phyloP scores from a whole-genome alignment of 2,797 vertebrate genomes.

The Chelidonichthys spinosus region DNA sequence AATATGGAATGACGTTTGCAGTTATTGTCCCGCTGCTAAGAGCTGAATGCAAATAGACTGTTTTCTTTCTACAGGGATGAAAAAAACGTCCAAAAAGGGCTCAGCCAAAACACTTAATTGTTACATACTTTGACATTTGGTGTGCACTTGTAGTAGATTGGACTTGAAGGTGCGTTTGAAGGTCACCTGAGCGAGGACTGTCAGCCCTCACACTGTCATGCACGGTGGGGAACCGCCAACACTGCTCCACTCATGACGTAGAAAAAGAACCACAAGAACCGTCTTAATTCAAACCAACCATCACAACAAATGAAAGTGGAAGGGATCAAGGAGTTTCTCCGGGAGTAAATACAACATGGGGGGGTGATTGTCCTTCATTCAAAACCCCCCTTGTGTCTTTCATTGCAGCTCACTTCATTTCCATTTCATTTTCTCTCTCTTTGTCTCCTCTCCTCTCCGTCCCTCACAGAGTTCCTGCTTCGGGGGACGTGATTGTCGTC shows the following conservation, averaged over 20 bases:
- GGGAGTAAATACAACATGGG: conserved; percentile 58
- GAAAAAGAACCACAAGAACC: conserved; percentile 72
- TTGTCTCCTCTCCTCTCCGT: conserved; percentile 62
- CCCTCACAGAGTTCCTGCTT: conserved; percentile 61
- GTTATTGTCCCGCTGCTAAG: conserved; percentile 53
- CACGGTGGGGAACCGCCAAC: conserved; percentile 66
- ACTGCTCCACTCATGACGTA: conserved; percentile 63
- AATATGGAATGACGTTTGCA: conserved; percentile 69
- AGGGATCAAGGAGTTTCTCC: conserved; percentile 68
- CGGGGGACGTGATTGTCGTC: conserved; percentile 85
- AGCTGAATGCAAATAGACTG: conserved; percentile 61
- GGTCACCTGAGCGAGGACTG: conserved; percentile 56
- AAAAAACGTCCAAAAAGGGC: conserved; percentile 43
- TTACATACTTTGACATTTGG: conserved; percentile 32
- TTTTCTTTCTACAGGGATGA: conserved; percentile 44
- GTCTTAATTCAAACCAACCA: conserved; percentile 79
- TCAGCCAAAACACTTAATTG: conserved; percentile 43
- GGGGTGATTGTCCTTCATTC: conserved; percentile 77
- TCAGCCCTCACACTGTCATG: conserved; percentile 64
- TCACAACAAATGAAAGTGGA: conserved; percentile 80
- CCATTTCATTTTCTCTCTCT: conserved; percentile 61
- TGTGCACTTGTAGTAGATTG: conserved; percentile 50
- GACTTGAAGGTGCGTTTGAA: conserved; percentile 63
- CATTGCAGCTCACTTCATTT: conserved; percentile 69
- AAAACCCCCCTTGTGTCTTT: conserved; percentile 46